Conservation (phyloP, 2,797 vertebrate genomes). For the Lepilemur ruficaudatus region DNA sequence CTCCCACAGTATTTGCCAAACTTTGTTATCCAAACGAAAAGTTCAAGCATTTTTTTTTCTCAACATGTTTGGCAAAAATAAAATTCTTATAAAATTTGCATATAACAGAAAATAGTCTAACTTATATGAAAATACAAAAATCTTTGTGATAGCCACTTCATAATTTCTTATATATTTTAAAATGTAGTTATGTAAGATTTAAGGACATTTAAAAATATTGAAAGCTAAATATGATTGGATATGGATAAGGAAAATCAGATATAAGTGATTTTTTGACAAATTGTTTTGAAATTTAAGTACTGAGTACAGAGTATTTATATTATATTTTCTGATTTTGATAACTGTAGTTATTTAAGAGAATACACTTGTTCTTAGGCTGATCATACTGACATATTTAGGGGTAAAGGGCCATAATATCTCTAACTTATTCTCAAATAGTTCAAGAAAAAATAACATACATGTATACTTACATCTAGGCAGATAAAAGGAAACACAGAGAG, state of each 20-base stretch:
- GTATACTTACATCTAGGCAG: neutral
- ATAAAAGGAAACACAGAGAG: neutral
- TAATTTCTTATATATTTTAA: neutral
- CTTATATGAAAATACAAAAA: neutral
- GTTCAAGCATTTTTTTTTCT: neutral
- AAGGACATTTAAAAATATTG: neutral
- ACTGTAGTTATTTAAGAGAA: neutral
- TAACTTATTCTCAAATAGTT: neutral
- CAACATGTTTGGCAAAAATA: neutral
- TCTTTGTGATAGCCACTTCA: neutral
- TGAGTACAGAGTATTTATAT: neutral
- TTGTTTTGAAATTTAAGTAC: neutral
- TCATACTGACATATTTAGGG: neutral
- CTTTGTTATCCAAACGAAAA: neutral
- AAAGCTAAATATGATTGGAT: neutral
- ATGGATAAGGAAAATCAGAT: neutral
- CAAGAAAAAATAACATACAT: neutral
- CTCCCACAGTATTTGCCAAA: neutral
- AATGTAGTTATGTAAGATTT: neutral
- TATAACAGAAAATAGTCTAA: neutral
- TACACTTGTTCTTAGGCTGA: neutral
- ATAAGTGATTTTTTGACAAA: neutral
- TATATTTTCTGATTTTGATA: neutral
- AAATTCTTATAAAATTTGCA: neutral
- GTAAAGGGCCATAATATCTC: rapidly evolving